These are phyloP conservation scores for Sebastes fasciatus DNA, from an alignment of 2,113 vertebrate genomes.

Conservation along the genomic window DNA sequence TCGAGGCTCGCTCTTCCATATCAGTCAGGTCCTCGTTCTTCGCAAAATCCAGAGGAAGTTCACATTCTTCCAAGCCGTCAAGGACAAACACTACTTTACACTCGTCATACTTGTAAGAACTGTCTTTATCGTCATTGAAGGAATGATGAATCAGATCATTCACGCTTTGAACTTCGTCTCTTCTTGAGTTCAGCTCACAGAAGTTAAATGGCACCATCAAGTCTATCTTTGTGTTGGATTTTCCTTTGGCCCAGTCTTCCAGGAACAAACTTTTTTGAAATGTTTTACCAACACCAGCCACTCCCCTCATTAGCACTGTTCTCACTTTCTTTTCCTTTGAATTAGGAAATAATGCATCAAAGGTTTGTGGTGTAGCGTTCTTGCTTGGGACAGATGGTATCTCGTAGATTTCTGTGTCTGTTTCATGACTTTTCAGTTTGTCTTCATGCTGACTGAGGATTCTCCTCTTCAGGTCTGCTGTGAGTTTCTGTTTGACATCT, in stretches of 20 bases:
- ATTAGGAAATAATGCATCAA: background rate
- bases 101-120: accelerated
- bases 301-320: constrained; percentile 36
- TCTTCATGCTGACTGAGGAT: background rate
- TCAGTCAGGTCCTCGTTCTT: background rate
- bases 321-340: accelerated
- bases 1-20: background rate
- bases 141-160: background rate
- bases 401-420: background rate
- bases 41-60: constrained; percentile 39
- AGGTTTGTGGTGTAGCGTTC: background rate
- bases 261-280: background rate
- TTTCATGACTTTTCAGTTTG: background rate
- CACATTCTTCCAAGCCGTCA: constrained; percentile 36
- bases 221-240: background rate
- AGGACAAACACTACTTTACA: constrained; percentile 39
- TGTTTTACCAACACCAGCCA: constrained; percentile 46
- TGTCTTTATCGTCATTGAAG: accelerated
- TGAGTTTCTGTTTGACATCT: background rate
- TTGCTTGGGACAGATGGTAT: background rate
- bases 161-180: constrained; percentile 16
- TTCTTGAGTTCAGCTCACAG: constrained; percentile 7
- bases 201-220: constrained; percentile 4
- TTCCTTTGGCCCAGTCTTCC: constrained; percentile 2
- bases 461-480: background rate